These are phyloP conservation scores for Hetaerina titia DNA, from an alignment of 2,888 invertebrate genomes.

Conservation along the genomic window DNA sequence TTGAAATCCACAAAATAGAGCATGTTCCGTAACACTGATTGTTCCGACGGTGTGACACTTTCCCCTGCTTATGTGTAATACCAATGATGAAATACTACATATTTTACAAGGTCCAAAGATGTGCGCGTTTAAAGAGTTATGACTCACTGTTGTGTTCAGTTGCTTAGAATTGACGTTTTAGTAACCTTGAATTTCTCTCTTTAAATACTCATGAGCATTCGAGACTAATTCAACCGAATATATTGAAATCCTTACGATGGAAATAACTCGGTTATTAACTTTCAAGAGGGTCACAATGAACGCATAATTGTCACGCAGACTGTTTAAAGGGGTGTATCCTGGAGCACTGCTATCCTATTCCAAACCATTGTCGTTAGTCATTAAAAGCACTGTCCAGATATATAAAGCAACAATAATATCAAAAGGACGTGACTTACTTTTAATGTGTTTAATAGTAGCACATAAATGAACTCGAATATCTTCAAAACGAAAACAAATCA, in stretches of 20 bases:
- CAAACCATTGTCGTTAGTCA: not conserved
- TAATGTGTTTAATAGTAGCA: not conserved
- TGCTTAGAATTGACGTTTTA: not conserved
- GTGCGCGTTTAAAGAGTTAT: not conserved
- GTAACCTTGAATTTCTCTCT: not conserved
- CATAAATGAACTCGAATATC: not conserved
- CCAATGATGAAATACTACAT: too few relatives aligned
- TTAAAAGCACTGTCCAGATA: not conserved
- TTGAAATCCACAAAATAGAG: too few relatives aligned
- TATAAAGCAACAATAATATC: not conserved
- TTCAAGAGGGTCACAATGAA: too few relatives aligned
- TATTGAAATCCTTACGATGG: not conserved
- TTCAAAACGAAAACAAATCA: not conserved
- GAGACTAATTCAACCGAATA: not conserved
- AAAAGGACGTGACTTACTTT: not conserved
- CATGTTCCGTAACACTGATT: too few relatives aligned
- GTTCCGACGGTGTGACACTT: too few relatives aligned
- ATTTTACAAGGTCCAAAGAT: not conserved
- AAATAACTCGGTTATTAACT: not conserved
- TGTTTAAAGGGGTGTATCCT: slow-evolving; percentile 45
- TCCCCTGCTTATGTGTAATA: too few relatives aligned
- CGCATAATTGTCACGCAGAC: not conserved
- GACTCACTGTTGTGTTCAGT: not conserved
- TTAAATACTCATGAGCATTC: not conserved
- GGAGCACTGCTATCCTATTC: not conserved